These are phyloP conservation scores for Falcunculus frontatus DNA, from an alignment of 2,113 vertebrate species.

Conservation along the genomic window DNA sequence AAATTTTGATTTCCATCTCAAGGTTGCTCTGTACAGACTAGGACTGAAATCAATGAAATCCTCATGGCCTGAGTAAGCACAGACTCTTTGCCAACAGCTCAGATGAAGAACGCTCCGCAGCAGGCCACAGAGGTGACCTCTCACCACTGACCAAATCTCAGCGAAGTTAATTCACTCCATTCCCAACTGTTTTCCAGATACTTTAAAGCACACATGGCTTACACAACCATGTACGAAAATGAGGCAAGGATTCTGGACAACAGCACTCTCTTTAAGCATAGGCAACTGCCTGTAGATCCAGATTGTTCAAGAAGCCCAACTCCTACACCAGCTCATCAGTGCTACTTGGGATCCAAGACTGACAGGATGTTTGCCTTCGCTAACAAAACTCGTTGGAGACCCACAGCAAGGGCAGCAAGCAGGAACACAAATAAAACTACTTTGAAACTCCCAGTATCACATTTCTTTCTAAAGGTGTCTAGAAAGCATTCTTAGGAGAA, in stretches of 20 bases:
- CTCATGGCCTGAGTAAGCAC: fast-evolving
- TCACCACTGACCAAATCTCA: neutral
- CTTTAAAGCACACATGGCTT: neutral
- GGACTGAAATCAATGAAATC: neutral
- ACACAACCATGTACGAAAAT: fast-evolving
- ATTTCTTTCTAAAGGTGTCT: neutral
- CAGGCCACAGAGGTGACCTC: fast-evolving
- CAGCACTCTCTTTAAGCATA: neutral
- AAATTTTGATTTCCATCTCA: neutral
- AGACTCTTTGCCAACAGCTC: neutral
- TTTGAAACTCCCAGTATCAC: neutral
- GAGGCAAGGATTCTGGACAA: neutral
- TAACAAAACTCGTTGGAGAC: neutral
- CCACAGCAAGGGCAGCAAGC: neutral
- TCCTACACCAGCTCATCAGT: neutral
- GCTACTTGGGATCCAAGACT: neutral
- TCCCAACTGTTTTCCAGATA: neutral
- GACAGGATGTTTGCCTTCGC: neutral
- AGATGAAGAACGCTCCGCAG: fast-evolving
- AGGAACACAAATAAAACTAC: neutral
- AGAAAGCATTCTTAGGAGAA: neutral
- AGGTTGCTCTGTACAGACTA: neutral
- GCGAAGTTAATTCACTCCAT: neutral
- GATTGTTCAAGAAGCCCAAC: neutral
- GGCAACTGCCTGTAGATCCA: neutral